Evolutionary conservation across 53 echinoderm and acorn worm genomes (phyloP), one percentile per base, ranked within the genome.

Genomic region (Paracentrotus lividus): DNA sequence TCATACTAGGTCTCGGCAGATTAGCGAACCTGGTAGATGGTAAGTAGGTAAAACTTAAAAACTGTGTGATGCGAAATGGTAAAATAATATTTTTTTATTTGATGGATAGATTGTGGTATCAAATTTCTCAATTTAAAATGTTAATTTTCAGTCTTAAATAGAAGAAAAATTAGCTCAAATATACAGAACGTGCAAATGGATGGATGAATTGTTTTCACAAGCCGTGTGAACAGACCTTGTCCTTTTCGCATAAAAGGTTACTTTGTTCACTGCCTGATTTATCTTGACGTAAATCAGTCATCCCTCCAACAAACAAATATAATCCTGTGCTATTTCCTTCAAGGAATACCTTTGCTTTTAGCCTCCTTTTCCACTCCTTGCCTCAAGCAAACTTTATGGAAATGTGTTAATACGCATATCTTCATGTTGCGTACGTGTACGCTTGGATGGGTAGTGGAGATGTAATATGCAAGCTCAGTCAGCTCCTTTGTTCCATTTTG

Each of bases 391-490:
- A 27, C 47, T 81, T 81, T 81, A 26, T 49, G 81, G 47, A 81
- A 81, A 81, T 81, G 81, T 81, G 81, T 49, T 47, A 81, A 45
- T 47, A 27, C 24, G 47, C 81, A 81, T 81, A 52, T 52, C 47
- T 45, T 47, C 44, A 81, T 81, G 47, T n/a, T 9, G 1, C 1
- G 47, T 45, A 27, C n/a, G n/a, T 45, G 81, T 47, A 45, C 0
- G 45, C n/a, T 24, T 10, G 3, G 47, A 8, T 81, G 8, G 47
- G 9, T 81, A 47, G 26, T 6, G 47, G 81, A n/a, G 45, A 81
- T 24, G 81, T 81, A 81, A 81, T n/a, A n/a, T 81, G 49, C 12
- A n/a, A n/a, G 27, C 81, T 81, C 47, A 47, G 81, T 81, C 81
- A 45, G 47, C 27, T 81, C 47, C 81, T 26, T n/a, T 76, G 42